Evolutionary conservation across 2,113 vertebrate genomes (phyloP).

Genomic region (Corythoichthys intestinalis): DNA sequence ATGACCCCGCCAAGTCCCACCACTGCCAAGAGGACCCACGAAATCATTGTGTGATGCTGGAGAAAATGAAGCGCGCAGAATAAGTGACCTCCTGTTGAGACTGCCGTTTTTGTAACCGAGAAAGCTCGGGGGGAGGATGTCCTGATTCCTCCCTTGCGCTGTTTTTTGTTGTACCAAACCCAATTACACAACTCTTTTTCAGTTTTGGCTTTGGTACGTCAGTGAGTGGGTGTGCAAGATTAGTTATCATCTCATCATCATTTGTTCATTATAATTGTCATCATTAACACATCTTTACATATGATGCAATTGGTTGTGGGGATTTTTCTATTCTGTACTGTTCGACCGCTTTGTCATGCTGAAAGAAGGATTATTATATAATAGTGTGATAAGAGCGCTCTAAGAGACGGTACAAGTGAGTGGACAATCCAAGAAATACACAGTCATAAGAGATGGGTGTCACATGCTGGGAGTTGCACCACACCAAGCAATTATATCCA

Average conservation of each 20-base stretch:
- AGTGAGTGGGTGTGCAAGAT: background rate
- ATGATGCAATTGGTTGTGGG: background rate
- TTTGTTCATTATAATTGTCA: background rate
- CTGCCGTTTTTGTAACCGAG: constrained; percentile 33
- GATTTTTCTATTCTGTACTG: background rate
- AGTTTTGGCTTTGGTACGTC: constrained; percentile 10
- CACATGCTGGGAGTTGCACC: too few species aligned
- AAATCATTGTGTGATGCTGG: constrained; percentile 30
- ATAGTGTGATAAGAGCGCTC: too few species aligned
- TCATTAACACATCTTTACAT: background rate
- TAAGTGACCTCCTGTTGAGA: constrained; percentile 30
- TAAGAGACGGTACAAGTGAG: too few species aligned
- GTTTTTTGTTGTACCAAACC: constrained; percentile 14
- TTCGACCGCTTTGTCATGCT: background rate
- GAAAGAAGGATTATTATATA: background rate
- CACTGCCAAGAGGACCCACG: constrained; percentile 26
- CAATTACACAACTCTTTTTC: constrained; percentile 43
- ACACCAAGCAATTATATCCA: too few species aligned
- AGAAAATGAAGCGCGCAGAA: constrained; percentile 8
- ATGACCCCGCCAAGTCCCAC: constrained; percentile 24
- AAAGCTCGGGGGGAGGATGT: constrained; percentile 33
- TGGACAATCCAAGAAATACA: too few species aligned
- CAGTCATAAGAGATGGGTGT: too few species aligned
- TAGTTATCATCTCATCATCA: background rate
- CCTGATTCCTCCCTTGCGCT: constrained; percentile 35